Percentiles rank a stretch among this genome's conserved stretches.
Conservation (phyloP, 1,140 invertebrate genomes). For the Heliconius melpomene region DNA sequence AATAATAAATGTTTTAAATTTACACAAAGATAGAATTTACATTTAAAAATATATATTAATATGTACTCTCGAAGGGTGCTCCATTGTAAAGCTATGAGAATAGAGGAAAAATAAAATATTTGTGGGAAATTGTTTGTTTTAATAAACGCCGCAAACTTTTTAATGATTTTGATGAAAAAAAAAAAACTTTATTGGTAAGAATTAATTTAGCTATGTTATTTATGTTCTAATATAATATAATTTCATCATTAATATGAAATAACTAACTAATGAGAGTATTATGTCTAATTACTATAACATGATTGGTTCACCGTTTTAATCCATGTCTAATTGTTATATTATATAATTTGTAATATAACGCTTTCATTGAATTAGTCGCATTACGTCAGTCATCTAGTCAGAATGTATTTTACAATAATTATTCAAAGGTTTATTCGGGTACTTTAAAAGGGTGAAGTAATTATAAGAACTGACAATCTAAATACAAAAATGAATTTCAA, state of each 20-base stretch:
- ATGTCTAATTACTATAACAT: not conserved
- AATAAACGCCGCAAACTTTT: slow-evolving; percentile 32
- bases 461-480: not conserved
- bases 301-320: not conserved
- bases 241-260: not conserved
- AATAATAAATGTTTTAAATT: not conserved
- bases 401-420: not conserved
- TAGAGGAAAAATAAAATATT: slow-evolving; percentile 72
- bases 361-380: not conserved
- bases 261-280: not conserved
- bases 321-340: not conserved
- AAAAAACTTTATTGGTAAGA: too few relatives aligned
- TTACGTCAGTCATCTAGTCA: not conserved
- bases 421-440: not conserved
- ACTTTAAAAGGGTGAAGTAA: not conserved
- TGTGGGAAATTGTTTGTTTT: slow-evolving; percentile 65
- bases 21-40: not conserved
- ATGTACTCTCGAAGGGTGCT: slow-evolving; percentile 22
- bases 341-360: not conserved
- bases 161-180: too few relatives aligned
- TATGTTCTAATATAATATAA: too few relatives aligned
- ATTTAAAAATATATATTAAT: not conserved
- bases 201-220: not conserved
- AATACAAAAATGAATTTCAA: slow-evolving; percentile 10
- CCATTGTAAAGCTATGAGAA: slow-evolving; percentile 39